Conservation (phyloP, 2,888 invertebrate species). For the Drosophila barbarae region DNA sequence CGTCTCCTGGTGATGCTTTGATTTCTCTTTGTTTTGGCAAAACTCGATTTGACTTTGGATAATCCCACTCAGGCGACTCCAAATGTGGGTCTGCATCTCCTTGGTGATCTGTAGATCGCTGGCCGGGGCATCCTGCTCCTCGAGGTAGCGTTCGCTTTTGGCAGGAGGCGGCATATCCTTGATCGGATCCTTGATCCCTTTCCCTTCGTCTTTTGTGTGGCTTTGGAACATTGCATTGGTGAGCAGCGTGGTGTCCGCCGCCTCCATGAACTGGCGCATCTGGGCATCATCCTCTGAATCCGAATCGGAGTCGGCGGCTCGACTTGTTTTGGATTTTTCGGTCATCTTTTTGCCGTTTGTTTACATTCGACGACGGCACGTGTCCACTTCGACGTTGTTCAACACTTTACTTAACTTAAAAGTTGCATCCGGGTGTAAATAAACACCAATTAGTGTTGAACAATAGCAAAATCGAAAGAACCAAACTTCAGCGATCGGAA, state of each 20-base stretch:
- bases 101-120: slow-evolving; percentile 65
- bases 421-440: background rate
- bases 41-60: slow-evolving; percentile 66
- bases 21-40: background rate
- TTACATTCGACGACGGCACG: slow-evolving; percentile 2
- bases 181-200: background rate
- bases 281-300: slow-evolving; percentile 59
- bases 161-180: background rate
- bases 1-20: background rate
- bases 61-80: slow-evolving; percentile 59
- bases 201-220: background rate
- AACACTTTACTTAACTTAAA: slow-evolving; percentile 7
- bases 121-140: slow-evolving; percentile 29
- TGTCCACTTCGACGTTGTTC: background rate
- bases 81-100: slow-evolving; percentile 65
- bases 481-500: background rate
- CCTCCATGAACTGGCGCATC: slow-evolving; percentile 64
- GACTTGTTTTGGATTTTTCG: background rate
- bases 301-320: slow-evolving; percentile 28
- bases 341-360: slow-evolving; percentile 18
- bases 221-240: slow-evolving; percentile 65
- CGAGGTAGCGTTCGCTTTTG: slow-evolving; percentile 63
- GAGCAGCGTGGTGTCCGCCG: slow-evolving; percentile 67
- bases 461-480: background rate
- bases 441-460: too few relatives aligned